Evolutionary conservation across 2,888 invertebrate species (phyloP).

Genomic region (Theretra japonica): DNA sequence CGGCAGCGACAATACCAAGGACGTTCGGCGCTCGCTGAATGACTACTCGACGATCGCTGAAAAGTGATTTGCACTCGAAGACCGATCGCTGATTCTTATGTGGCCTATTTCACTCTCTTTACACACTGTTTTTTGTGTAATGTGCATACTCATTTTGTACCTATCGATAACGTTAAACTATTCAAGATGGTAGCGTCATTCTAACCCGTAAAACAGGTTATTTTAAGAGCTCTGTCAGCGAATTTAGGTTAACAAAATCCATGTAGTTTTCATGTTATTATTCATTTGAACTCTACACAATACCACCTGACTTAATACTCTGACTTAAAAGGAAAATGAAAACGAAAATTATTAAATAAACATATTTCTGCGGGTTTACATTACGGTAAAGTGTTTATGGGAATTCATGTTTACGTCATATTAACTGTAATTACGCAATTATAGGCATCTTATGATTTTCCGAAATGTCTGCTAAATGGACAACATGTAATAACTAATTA

Average conservation of each 20-base stretch:
- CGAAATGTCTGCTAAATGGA: background rate
- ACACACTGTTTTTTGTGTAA: background rate
- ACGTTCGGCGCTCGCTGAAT: constrained; percentile 51
- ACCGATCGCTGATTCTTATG: constrained; percentile 12
- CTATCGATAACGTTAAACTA: background rate
- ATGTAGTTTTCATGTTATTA: background rate
- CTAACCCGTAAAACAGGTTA: background rate
- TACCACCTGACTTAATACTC: too few species aligned
- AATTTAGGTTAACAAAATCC: background rate
- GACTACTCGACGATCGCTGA: constrained; percentile 7
- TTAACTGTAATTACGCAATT: background rate
- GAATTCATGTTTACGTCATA: background rate
- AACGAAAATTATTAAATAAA: background rate
- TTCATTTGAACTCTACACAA: background rate
- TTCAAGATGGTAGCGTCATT: background rate
- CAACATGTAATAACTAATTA: background rate
- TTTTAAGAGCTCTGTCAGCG: background rate
- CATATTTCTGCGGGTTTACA: background rate
- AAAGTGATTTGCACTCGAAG: constrained; percentile 17
- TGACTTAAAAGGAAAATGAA: background rate
- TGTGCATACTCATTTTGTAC: background rate
- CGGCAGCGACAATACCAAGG: constrained; percentile 69
- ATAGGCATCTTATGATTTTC: background rate
- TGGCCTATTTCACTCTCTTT: constrained; percentile 17
- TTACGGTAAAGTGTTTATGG: background rate